A percentile compares a stretch with the other conserved stretches of the same genome.
Conservation (phyloP, 2,888 invertebrate genomes). For the Ptilodon capucinus region DNA sequence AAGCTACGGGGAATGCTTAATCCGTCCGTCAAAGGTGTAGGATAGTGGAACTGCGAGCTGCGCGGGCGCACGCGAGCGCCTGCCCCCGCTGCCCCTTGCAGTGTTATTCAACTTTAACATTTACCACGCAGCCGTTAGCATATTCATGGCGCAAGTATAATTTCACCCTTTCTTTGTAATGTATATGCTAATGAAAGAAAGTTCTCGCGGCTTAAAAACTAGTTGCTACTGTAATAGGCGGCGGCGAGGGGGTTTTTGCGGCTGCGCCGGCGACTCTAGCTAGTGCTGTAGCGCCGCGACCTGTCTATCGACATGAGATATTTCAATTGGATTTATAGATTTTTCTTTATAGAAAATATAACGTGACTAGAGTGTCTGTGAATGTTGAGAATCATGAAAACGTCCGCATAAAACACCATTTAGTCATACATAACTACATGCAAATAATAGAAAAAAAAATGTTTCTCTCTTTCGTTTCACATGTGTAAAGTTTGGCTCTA, state of each 20-base stretch:
- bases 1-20: conserved; percentile 25
- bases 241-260: conserved; percentile 56
- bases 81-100: conserved; percentile 29
- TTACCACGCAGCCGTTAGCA: conserved; percentile 66
- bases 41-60: conserved; percentile 12
- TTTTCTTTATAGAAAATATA: too few species aligned
- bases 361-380: too few species aligned
- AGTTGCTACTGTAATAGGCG: conserved; percentile 71
- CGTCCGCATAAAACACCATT: too few species aligned
- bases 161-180: conserved; percentile 79
- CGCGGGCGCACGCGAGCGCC: conserved; percentile 27
- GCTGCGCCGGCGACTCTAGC: conserved; percentile 9
- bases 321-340: background rate
- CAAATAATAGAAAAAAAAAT: too few species aligned
- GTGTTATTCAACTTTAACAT: conserved; percentile 80
- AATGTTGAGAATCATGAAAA: too few species aligned
- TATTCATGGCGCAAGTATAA: conserved; percentile 71
- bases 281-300: background rate
- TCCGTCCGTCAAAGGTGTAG: conserved; percentile 28
- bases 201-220: conserved; percentile 76
- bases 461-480: too few species aligned
- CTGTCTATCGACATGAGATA: background rate
- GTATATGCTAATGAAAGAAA: conserved; percentile 79
- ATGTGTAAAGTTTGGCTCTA: too few species aligned
- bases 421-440: too few species aligned